These are phyloP conservation scores for Triplophysa siluroides DNA, from an alignment of 2,113 vertebrate species.

Conservation along the genomic window DNA sequence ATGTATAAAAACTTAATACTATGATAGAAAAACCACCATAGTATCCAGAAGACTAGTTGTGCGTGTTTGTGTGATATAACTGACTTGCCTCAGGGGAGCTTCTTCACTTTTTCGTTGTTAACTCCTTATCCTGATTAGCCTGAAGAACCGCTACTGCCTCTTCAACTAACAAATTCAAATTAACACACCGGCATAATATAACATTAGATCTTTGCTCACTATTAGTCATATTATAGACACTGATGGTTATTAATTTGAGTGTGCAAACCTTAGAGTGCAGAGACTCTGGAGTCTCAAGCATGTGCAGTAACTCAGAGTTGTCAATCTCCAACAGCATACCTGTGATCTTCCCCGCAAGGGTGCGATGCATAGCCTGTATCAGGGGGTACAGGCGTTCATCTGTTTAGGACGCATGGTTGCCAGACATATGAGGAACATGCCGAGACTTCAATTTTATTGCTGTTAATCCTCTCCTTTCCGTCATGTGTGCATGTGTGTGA, in stretches of 20 bases:
- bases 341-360: constrained; percentile 89
- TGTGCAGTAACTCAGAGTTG: too few relatives aligned
- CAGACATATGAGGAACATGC: constrained; percentile 6
- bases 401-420: constrained; percentile 50
- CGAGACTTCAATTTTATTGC: not conserved
- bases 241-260: too few relatives aligned
- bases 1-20: too few relatives aligned
- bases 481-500: too few relatives aligned
- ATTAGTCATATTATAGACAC: too few relatives aligned
- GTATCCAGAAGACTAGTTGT: too few relatives aligned
- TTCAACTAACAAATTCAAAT: too few relatives aligned
- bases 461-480: not conserved
- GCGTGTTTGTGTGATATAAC: not conserved
- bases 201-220: too few relatives aligned
- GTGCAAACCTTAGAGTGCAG: too few relatives aligned
- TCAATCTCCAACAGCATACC: constrained; percentile 96
- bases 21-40: too few relatives aligned
- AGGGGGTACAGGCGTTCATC: constrained; percentile 91
- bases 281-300: too few relatives aligned
- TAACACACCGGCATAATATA: too few relatives aligned
- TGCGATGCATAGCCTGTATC: constrained; percentile 78
- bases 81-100: constrained; percentile 60
- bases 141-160: constrained; percentile 91
- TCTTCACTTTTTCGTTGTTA: constrained; percentile 65
- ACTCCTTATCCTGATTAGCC: constrained; percentile 80